Base-by-base conservation (phyloP, 2,113 vertebrate genomes). In the Oncorhynchus nerka region DNA sequence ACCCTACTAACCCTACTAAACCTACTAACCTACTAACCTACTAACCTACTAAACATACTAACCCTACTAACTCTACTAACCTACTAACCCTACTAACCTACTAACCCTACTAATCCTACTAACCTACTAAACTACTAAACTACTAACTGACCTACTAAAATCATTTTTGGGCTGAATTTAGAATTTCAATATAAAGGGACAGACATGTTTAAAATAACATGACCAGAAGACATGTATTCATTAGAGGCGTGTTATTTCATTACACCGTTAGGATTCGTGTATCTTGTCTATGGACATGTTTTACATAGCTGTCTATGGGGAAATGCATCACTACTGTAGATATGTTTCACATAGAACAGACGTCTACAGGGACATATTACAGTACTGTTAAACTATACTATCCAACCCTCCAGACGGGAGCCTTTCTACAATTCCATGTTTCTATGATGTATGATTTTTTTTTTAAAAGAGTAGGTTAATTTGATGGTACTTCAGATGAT, bases 111-210 rank as follows among this genome's bases (percentile, higher is more conserved):
- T 39, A 39, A 39, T 0, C 34, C 34, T 39, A 8, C 34, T 39
- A 39, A 39, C 7, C 34, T 39, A 8, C 34, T 39, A 9, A 39
- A 39, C 34, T 7, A 1, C 6, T 34, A 34, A 7, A 1, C 34
- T 34, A 34, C 34, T 7, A 34, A 34, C 6, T 6, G 6, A 34
- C 34, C 34, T 39, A 39, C 7, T 28, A 3, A 28, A 28, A 3
- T 28, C 0, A 39, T 45, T 11, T 87, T 87, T 88, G 82, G 84
- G 89, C 92, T 94, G 90, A 94, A 90, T 95, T 94, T 92, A 88
- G 30, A 81, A 51, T 87, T 91, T 90, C 87, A 88, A 76, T 89
- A 86, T 65, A 68, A 76, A 85, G 84, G 73, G 73, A 73, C 77
- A 80, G 71, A 62, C 68, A 73, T 77, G 77, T 78, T 81, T 76